Percentiles rank a stretch among this genome's conserved stretches.
Evolutionary conservation across 1,140 invertebrate species (phyloP).

Genomic region (Planococcus citri): DNA sequence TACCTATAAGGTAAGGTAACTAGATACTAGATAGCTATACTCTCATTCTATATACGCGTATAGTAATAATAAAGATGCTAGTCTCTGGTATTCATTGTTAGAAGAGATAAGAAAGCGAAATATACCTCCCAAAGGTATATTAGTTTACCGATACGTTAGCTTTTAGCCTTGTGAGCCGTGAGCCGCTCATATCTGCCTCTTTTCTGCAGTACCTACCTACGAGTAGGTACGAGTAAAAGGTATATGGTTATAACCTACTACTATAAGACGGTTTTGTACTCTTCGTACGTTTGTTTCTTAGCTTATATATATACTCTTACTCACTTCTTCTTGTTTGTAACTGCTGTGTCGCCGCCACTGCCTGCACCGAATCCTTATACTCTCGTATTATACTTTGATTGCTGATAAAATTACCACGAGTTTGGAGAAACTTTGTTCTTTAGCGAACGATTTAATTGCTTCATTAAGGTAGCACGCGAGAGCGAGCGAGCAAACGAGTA

Average conservation of each 20-base stretch:
- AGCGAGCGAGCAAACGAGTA: neutral
- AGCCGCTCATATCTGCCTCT: neutral
- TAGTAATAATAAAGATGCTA: conserved; percentile 4
- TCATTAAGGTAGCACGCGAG: neutral
- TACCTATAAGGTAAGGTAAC: too few relatives aligned
- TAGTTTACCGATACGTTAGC: conserved; percentile 6
- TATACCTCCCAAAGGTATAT: conserved; percentile 2
- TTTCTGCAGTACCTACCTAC: too few relatives aligned
- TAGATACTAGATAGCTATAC: too few relatives aligned
- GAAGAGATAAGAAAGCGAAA: conserved; percentile 1
- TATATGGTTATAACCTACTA: too few relatives aligned
- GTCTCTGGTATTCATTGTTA: neutral
- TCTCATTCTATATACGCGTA: too few relatives aligned
- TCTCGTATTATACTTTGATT: neutral
- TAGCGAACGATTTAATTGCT: conserved; percentile 6
- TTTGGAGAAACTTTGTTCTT: conserved; percentile 3
- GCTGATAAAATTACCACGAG: conserved; percentile 2
- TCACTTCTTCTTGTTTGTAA: neutral
- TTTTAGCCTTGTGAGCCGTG: neutral
- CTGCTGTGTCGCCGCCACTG: neutral
- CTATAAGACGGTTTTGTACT: too few relatives aligned
- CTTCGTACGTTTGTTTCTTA: too few relatives aligned
- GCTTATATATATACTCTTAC: too few relatives aligned
- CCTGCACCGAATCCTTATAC: neutral
- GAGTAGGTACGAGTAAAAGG: too few relatives aligned